Evolutionary conservation across 2,113 vertebrate genomes (phyloP).

Genomic region (Bombycilla garrulus): DNA sequence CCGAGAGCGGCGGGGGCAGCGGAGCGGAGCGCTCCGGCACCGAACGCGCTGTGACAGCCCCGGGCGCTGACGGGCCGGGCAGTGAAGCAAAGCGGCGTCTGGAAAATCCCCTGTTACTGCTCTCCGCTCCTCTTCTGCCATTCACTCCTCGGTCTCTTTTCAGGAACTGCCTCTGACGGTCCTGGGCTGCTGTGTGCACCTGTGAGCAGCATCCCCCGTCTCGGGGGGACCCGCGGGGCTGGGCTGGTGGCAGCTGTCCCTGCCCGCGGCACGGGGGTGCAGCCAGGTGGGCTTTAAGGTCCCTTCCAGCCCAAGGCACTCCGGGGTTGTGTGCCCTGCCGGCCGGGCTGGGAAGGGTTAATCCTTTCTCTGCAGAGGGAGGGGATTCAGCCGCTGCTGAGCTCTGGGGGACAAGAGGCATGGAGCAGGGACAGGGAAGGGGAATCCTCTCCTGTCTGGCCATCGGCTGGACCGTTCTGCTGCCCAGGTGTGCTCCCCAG

Average conservation of each 20-base stretch:
- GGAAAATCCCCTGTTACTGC: fast-evolving
- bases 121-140: fast-evolving
- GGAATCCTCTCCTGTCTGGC: background rate
- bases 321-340: background rate
- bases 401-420: background rate
- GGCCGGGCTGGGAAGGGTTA: background rate
- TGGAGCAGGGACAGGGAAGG: background rate
- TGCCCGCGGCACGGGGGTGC: background rate
- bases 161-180: background rate
- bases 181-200: fast-evolving
- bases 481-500: fast-evolving
- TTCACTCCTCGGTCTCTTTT: fast-evolving
- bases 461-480: fast-evolving
- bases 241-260: background rate
- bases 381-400: background rate
- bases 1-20: too few species aligned
- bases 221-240: background rate
- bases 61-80: fast-evolving
- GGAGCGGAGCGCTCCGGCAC: too few species aligned
- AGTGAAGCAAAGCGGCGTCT: fast-evolving
- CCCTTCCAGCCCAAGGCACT: background rate
- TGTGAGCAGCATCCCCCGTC: fast-evolving
- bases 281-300: background rate
- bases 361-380: fast-evolving
- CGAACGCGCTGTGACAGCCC: background rate